Conservation (phyloP, 1,140 invertebrate species). For the Acromyrmex charruanus region DNA sequence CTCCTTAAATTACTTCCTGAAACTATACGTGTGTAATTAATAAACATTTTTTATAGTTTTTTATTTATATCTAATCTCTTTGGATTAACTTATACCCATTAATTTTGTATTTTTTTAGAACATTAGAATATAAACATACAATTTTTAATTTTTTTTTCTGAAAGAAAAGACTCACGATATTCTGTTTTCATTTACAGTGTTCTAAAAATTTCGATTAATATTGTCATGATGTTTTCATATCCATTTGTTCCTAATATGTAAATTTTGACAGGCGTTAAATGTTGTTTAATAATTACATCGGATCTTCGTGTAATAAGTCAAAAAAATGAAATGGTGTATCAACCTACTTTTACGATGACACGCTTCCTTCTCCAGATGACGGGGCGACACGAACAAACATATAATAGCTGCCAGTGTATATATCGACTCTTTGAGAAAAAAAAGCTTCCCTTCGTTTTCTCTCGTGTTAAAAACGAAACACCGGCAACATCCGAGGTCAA, state of each 20-base stretch:
- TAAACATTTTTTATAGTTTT: neutral
- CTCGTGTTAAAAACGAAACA: conserved; percentile 43
- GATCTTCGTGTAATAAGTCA: neutral
- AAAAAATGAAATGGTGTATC: neutral
- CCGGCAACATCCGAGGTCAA: conserved; percentile 15
- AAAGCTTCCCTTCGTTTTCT: conserved; percentile 29
- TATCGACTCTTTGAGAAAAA: conserved; percentile 28
- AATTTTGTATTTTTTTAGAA: neutral
- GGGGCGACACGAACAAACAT: neutral
- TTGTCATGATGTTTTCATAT: neutral
- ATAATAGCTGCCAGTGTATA: conserved; percentile 21
- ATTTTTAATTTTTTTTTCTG: neutral
- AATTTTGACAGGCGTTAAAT: conserved; percentile 9
- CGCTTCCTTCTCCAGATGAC: neutral
- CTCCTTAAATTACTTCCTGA: too few relatives aligned
- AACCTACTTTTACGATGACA: conserved; percentile 28
- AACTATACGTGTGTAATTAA: neutral
- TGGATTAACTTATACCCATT: neutral
- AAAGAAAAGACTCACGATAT: neutral
- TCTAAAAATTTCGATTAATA: neutral
- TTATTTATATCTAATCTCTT: neutral
- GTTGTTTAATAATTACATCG: conserved; percentile 22
- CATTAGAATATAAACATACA: neutral
- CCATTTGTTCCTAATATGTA: neutral
- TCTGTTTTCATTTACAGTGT: neutral